Base-by-base conservation (phyloP, 2,797 vertebrate species). In the Chaenodraco wilsoni region DNA sequence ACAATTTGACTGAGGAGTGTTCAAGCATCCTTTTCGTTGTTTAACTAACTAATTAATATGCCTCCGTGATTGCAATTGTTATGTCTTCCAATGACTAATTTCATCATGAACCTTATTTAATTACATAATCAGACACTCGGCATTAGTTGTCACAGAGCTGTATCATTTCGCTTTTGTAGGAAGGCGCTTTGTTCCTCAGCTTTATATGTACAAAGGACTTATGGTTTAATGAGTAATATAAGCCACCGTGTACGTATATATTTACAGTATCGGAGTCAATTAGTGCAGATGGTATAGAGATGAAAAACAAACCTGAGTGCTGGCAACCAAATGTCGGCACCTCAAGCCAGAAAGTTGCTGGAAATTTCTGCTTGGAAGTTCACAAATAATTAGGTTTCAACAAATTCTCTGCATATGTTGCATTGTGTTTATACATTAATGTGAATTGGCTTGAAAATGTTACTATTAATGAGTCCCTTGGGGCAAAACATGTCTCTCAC, bases 111-210 rank as follows among this genome's bases (percentile, higher is more conserved):
- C 51, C 7, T 8, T 41, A 61, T 78, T 79, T 74, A 72, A 83
- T 50, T 67, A 17, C 56, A 68, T 86, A 73, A 87, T 85, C 74
- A 66, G 69, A 79, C 77, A 76, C 76, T 88, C 71, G 65, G 74
- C 61, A 63, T 81, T 81, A 65, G 48, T 81, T 78, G 60, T 58
- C 61, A 58, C 15, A 33, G 50, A 65, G 72, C 62, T 54, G 72
- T 78, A 69, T 76, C 50, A 64, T 65, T 73, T 41, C 7, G 15
- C 45, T 41, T 7, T 68, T 27, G 40, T 21, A 66, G 57, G 44
- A 74, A 41, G 50, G 12, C 16, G 33, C 60, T 16, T 41, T 51
- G 33, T 54, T 40, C 13, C 50, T 69, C 45, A n/a, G 45, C 23
- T 60, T 49, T 37, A 45, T 17, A 7, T 21, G n/a, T 61, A 17